phyloP scores from a whole-genome alignment of 92 coral and sea anemone genomes.

The Bergia puertoricense region DNA sequence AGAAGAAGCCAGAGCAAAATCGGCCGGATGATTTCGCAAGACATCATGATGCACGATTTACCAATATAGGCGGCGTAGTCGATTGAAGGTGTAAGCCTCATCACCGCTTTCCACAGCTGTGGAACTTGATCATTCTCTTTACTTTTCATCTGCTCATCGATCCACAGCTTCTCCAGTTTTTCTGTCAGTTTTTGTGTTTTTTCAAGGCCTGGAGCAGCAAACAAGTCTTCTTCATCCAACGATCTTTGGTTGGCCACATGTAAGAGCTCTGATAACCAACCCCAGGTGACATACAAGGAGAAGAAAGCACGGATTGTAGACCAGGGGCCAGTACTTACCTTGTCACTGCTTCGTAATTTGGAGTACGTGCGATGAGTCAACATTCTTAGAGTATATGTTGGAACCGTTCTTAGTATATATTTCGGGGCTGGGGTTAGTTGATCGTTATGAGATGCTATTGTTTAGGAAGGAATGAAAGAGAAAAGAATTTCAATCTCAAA shows the following conservation, averaged over 20 bases:
- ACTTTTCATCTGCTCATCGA: not conserved
- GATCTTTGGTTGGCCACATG: not conserved
- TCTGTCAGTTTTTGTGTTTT: not conserved
- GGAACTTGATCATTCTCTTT: not conserved
- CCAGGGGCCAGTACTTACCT: not conserved
- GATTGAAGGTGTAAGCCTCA: not conserved
- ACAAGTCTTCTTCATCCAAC: conserved; percentile 14
- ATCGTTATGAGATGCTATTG: no score
- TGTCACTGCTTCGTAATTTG: not conserved
- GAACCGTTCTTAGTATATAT: no score
- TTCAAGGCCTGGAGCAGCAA: not conserved
- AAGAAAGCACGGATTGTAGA: not conserved
- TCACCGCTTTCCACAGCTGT: not conserved
- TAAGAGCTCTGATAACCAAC: conserved; percentile 14
- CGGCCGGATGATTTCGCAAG: not conserved
- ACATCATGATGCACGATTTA: not conserved
- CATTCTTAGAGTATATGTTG: not conserved
- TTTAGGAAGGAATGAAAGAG: no score
- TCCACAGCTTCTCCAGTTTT: conserved; percentile 5
- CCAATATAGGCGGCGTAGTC: conserved; percentile 8
- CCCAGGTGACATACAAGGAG: not conserved
- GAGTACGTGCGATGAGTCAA: not conserved
- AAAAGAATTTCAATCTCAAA: no score
- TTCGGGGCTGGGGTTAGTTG: not conserved
- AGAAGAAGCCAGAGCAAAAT: conserved; percentile 12